Evolutionary conservation across 1,140 invertebrate species (phyloP).

Genomic region (Nasonia longicornis): DNA sequence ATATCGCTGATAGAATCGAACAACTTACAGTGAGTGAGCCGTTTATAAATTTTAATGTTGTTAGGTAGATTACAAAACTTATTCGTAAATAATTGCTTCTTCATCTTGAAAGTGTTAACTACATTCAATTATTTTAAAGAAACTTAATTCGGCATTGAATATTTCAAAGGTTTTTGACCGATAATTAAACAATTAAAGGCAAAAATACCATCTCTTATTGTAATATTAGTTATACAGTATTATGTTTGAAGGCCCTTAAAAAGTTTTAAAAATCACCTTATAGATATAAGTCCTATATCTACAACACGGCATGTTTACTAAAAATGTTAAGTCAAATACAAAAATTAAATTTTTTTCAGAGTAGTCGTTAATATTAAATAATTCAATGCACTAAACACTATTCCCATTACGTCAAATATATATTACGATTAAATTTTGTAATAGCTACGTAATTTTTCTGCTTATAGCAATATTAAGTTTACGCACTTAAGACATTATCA

Average conservation of each 20-base stretch:
- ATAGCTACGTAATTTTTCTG: slow-evolving; percentile 7
- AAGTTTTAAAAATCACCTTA: not conserved
- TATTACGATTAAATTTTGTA: slow-evolving; percentile 7
- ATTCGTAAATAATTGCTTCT: not conserved
- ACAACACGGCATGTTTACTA: not conserved
- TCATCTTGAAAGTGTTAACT: not conserved
- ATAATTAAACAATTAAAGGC: no score
- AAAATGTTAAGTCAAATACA: not conserved
- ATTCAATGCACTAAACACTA: slow-evolving; percentile 19
- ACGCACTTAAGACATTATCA: slow-evolving; percentile 20
- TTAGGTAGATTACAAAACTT: slow-evolving; percentile 15
- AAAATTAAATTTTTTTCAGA: not conserved
- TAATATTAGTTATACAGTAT: not conserved
- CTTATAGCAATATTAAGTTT: slow-evolving; percentile 5
- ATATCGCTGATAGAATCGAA: slow-evolving; percentile 20
- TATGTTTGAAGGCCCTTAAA: not conserved
- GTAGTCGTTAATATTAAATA: not conserved
- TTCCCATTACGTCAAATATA: not conserved
- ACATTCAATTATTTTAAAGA: slow-evolving; percentile 4
- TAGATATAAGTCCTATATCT: not conserved
- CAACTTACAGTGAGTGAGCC: slow-evolving; percentile 28
- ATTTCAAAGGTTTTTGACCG: no score
- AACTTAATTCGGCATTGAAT: not conserved
- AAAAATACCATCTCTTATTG: no score
- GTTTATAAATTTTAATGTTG: slow-evolving; percentile 8